Percentiles rank a stretch among this genome's conserved stretches.
Conservation (phyloP, 2,113 vertebrate species). For the Struthidea cinerea region DNA sequence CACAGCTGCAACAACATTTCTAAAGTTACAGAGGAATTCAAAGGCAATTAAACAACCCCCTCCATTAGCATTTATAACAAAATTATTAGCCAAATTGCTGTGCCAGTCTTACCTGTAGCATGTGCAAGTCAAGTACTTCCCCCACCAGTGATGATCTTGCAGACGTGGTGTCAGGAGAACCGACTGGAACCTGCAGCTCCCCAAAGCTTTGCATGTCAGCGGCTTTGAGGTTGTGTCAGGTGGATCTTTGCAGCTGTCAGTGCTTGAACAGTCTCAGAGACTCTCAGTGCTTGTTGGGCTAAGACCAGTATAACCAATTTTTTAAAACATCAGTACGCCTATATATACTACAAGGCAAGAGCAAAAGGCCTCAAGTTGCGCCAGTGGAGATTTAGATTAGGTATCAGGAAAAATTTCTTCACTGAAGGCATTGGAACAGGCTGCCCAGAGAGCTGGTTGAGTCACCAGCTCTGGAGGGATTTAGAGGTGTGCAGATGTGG, state of each 20-base stretch:
- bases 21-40: not conserved
- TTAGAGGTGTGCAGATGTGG: not conserved
- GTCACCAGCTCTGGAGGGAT: not conserved
- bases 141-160: not conserved
- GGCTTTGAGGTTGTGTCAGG: not conserved
- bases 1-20: not conserved
- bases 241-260: not conserved
- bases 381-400: not conserved
- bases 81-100: not conserved
- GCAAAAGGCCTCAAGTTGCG: not conserved
- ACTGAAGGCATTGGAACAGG: not conserved
- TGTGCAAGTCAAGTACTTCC: not conserved
- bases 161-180: not conserved
- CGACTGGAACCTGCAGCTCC: not conserved
- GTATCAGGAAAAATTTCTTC: not conserved
- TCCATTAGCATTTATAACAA: not conserved
- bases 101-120: not conserved
- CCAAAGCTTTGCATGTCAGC: not conserved
- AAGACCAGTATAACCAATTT: not conserved
- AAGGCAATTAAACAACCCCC: not conserved
- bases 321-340: not conserved
- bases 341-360: not conserved
- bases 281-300: not conserved
- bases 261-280: not conserved
- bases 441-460: not conserved